Evolutionary conservation across 2,113 vertebrate species (phyloP).

Genomic region (Amphiprion percula): DNA sequence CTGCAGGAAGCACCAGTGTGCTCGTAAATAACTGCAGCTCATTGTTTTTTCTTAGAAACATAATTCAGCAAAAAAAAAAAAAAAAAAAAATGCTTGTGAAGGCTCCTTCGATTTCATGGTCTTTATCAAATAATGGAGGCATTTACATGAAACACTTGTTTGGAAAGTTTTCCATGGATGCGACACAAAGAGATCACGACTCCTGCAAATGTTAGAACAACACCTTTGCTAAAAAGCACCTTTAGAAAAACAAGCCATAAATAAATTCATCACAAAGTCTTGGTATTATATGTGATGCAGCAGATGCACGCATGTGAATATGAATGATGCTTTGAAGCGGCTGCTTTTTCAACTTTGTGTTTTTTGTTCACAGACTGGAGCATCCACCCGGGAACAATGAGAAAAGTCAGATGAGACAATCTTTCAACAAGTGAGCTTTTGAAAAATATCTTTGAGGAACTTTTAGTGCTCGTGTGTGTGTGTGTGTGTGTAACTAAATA

Average conservation of each 20-base stretch:
- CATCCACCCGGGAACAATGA: slow-evolving; percentile 78
- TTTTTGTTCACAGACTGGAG: slow-evolving; percentile 72
- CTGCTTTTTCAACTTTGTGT: background rate
- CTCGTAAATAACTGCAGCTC: background rate
- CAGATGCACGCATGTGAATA: slow-evolving; percentile 3
- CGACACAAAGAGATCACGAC: background rate
- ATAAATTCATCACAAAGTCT: background rate
- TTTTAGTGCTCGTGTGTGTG: background rate
- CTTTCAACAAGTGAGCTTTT: slow-evolving; percentile 83
- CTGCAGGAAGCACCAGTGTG: slow-evolving; percentile 15
- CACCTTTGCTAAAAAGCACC: background rate
- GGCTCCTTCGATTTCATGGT: background rate
- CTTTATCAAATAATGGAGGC: background rate
- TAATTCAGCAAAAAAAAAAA: background rate
- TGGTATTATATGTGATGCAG: slow-evolving; percentile 25
- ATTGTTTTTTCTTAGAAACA: background rate
- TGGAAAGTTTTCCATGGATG: slow-evolving; percentile 15
- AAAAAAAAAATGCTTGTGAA: background rate
- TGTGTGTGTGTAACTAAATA: background rate
- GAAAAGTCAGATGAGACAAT: slow-evolving; percentile 74
- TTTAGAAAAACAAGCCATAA: slow-evolving; percentile 2
- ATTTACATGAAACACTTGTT: slow-evolving; percentile 24
- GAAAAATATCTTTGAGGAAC: slow-evolving; percentile 7
- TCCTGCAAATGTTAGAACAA: background rate
- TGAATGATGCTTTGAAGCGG: background rate